Evolutionary conservation across 2,113 vertebrate species (phyloP).

Genomic region (Sylvicapra grimmia): DNA sequence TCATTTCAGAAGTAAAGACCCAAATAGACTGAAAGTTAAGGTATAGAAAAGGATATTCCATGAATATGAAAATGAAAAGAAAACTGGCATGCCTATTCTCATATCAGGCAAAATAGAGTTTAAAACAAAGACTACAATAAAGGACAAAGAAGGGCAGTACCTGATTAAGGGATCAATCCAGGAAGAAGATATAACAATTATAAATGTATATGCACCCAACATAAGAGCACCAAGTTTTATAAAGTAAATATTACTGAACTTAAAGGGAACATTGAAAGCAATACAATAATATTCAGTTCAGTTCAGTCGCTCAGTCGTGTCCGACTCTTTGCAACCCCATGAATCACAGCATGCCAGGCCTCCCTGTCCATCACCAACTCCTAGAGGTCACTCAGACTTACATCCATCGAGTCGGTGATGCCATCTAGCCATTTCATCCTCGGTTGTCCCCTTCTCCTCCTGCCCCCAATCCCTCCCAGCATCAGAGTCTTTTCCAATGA

Average conservation of each 20-base stretch:
- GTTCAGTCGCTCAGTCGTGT: too few species aligned
- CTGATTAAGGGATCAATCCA: not conserved
- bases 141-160: not conserved
- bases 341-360: too few species aligned
- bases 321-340: too few species aligned
- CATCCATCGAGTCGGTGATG: fast-evolving
- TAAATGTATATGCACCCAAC: not conserved
- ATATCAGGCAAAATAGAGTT: not conserved
- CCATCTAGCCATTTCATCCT: too few species aligned
- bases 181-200: not conserved
- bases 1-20: not conserved
- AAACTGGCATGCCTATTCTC: not conserved
- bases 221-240: not conserved
- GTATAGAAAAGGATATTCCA: not conserved
- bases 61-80: not conserved
- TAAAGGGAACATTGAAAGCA: not conserved
- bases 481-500: too few species aligned
- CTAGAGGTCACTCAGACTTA: too few species aligned
- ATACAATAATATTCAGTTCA: not conserved
- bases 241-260: not conserved
- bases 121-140: not conserved
- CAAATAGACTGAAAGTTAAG: not conserved
- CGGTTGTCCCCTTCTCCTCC: too few species aligned
- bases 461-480: too few species aligned
- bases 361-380: too few species aligned